A percentile compares a stretch with the other conserved stretches of the same genome.
These are phyloP conservation scores for Dicrostonyx torquatus DNA, from an alignment of 2,797 vertebrate species.

Conservation along the genomic window DNA sequence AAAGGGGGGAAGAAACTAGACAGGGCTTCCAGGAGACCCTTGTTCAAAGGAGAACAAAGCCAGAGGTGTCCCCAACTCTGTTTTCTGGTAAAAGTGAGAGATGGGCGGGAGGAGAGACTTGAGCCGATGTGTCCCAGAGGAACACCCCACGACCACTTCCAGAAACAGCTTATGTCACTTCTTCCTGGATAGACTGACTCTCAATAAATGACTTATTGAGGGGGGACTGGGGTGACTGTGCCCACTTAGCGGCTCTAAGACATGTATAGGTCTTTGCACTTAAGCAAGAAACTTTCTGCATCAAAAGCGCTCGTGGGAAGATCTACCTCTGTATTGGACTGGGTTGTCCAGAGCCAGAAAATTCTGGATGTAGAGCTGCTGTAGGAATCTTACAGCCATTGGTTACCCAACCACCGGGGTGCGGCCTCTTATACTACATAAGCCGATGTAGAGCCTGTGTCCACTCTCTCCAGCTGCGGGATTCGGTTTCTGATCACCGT, in stretches of 20 bases:
- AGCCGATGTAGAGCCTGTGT: no score
- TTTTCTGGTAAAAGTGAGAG: not conserved
- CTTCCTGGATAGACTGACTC: not conserved
- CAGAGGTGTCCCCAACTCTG: not conserved
- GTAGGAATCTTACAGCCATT: no score
- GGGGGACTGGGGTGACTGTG: fast-evolving
- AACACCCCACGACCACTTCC: not conserved
- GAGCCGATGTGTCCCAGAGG: not conserved
- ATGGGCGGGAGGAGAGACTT: not conserved
- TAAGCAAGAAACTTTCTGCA: not conserved
- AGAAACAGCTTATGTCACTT: not conserved
- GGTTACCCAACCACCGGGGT: no score
- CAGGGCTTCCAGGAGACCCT: not conserved
- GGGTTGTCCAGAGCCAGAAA: not conserved
- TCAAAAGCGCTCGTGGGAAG: not conserved
- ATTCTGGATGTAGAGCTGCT: not conserved
- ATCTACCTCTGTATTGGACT: not conserved
- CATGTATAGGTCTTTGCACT: not conserved
- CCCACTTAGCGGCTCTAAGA: fast-evolving
- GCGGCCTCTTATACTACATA: no score
- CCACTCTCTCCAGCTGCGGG: no score
- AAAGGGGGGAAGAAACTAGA: not conserved
- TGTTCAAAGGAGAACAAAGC: not conserved
- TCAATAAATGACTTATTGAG: not conserved
- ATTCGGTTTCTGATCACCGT: no score